Evolutionary conservation across 23 tunicate genomes (phyloP).

Genomic region (Styela clava): DNA sequence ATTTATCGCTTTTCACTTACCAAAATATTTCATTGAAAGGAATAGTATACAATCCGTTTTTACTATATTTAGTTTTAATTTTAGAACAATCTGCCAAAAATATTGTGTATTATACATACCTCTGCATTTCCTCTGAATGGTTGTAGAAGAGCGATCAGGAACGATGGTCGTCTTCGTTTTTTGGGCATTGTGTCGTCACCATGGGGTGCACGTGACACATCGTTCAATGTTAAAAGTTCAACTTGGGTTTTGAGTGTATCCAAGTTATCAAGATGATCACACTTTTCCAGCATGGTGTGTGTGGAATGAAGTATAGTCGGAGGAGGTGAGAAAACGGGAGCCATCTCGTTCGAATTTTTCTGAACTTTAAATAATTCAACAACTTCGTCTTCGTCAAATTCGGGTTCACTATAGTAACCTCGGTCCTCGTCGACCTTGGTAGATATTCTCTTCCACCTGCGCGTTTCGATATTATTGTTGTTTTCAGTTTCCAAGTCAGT

Average conservation of each 20-base stretch:
- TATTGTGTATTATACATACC: no score
- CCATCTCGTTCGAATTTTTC: background rate
- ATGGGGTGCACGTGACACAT: background rate
- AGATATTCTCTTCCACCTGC: background rate
- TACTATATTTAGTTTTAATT: no score
- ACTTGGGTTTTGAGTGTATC: background rate
- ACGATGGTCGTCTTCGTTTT: background rate
- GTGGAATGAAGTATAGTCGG: background rate
- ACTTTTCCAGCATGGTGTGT: background rate
- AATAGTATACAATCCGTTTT: no score
- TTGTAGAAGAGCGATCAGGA: background rate
- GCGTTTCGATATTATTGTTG: background rate
- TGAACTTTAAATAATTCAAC: background rate
- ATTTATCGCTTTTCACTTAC: no score
- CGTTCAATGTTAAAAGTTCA: constrained; percentile 3
- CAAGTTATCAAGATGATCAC: background rate
- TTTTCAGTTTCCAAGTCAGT: background rate
- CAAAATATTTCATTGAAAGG: no score
- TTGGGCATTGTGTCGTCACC: background rate
- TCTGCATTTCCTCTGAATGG: background rate
- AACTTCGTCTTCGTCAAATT: background rate
- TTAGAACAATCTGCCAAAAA: no score
- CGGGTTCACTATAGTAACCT: background rate
- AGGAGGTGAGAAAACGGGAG: background rate
- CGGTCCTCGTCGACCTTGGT: background rate